Evolutionary conservation across 2,888 invertebrate species (phyloP), one percentile per base, ranked within the genome.

Genomic region (Cerastis rubricosa): DNA sequence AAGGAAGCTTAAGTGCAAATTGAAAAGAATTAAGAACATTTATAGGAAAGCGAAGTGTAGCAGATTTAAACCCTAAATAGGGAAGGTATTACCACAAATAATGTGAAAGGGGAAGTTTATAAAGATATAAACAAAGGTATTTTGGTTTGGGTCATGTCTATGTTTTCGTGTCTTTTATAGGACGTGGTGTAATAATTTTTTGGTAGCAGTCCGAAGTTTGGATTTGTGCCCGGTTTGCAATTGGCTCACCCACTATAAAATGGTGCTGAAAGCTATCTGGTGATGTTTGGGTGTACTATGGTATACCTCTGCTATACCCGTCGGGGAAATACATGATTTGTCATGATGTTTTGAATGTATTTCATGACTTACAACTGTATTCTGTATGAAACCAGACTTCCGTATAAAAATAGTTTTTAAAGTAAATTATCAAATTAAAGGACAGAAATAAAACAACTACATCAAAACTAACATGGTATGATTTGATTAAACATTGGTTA

Each of bases 11-110:
- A 87, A 80, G 81, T 84, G 85, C 86, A 90, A 92, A 93, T 92
- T 90, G 89, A 89, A 89, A 93, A 87, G 87, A 90, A 92, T 90
- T 88, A 90, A 29, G 57, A 81, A 81, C 85, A 86, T 90, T 90
- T 85, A 78, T 79, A 64, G 64, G 57, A 54, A 75, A 77, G 61
- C 67, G 54, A 65, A 68, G 66, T 66, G 69, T 74, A 80, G 71
- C 45, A 64, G 63, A 75, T 78, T 71, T 67, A 67, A 81, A 68
- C 64, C 74, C 54, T 71, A 65, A 66, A 76, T 74, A 68, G 65
- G 63, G 59, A 57, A 71, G 71, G 68, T 64, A 74, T 74, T 74
- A 72, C 68, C 68, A 47, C 43, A 75, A 78, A 78, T 75, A 68
- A 71, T 51, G 49, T 71, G 14, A 72, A 83, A 19, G 61, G 54